Conservation (phyloP, 1,140 invertebrate species). For the Prorops nasuta region DNA sequence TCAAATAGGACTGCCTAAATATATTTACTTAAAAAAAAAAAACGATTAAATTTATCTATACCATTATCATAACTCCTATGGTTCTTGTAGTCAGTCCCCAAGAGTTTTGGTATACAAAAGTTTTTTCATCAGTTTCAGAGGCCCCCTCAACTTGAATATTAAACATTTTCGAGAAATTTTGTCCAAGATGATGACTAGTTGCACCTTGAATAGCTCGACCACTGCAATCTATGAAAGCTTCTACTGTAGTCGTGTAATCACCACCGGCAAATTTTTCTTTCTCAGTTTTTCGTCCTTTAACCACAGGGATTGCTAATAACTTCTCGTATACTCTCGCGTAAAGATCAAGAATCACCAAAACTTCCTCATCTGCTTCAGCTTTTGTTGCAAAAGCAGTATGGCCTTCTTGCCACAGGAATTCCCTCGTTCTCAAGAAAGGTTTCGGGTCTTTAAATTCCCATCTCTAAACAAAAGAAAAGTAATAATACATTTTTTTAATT, state of each 20-base stretch:
- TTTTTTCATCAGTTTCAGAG: conserved; percentile 81
- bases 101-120: conserved; percentile 94
- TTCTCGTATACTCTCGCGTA: conserved; percentile 91
- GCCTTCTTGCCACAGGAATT: conserved; percentile 99
- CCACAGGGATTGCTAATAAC: conserved; percentile 90
- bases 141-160: conserved; percentile 94
- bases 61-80: conserved; percentile 67
- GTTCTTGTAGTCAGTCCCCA: conserved; percentile 98
- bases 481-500: not conserved
- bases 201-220: conserved; percentile 95
- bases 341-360: conserved; percentile 76
- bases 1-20: not conserved
- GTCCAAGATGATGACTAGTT: conserved; percentile 97
- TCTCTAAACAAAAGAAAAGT: conserved; percentile 61
- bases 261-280: conserved; percentile 99
- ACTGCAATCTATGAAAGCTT: conserved; percentile 92
- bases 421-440: conserved; percentile 94
- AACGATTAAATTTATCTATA: conserved; percentile 14
- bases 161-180: conserved; percentile 99
- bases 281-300: conserved; percentile 94
- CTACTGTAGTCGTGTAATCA: conserved; percentile 96
- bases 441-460: conserved; percentile 99
- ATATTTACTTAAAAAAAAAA: not conserved
- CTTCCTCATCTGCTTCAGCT: conserved; percentile 88
- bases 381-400: conserved; percentile 89